phyloP scores from a whole-genome alignment of 2,113 vertebrate genomes.

The Leucosticte australis region DNA sequence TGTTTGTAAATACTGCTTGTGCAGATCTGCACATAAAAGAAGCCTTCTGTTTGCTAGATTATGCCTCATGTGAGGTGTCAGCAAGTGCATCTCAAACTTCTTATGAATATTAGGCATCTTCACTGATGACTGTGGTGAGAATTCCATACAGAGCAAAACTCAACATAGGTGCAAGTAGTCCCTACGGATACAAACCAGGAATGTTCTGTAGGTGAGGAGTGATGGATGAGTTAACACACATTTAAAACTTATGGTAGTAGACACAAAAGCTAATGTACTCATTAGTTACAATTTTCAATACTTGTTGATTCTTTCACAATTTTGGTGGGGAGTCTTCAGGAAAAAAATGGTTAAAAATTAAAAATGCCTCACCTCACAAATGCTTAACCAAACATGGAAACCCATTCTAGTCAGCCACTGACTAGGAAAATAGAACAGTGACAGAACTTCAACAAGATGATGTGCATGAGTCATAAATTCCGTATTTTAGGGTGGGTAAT shows the following conservation, averaged over 20 bases:
- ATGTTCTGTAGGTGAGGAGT: neutral
- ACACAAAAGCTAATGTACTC: neutral
- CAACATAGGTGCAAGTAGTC: neutral
- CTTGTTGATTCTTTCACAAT: neutral
- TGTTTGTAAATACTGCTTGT: neutral
- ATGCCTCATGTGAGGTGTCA: accelerated
- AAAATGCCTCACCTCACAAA: neutral
- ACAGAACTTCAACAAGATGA: neutral
- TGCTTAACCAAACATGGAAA: neutral
- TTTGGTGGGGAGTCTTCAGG: neutral
- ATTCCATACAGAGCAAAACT: neutral
- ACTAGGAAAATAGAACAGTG: neutral
- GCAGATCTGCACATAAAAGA: neutral
- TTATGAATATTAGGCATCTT: neutral
- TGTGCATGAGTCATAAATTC: neutral
- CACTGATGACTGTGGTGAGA: neutral
- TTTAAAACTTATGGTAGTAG: neutral
- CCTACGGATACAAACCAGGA: neutral
- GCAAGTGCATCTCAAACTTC: neutral
- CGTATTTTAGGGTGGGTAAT: neutral
- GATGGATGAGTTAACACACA: neutral
- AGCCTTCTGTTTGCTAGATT: neutral
- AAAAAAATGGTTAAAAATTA: neutral
- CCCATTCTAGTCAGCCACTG: neutral
- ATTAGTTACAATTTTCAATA: neutral